Conservation (phyloP, 2,797 vertebrate genomes). For the Sylvia borin region DNA sequence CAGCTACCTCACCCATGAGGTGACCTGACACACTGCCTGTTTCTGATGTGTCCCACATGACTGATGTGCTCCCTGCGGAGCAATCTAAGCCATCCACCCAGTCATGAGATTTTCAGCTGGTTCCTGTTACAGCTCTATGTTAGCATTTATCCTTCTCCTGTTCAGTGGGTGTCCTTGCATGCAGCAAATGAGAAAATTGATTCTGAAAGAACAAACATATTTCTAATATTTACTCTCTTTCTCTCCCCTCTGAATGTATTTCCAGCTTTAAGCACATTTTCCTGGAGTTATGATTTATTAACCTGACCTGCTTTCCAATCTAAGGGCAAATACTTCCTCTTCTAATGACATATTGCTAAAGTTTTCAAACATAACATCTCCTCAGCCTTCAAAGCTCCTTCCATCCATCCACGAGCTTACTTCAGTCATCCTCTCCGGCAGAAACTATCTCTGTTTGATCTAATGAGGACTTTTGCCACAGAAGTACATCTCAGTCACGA, state of each 20-base stretch:
- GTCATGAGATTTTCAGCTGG: background rate
- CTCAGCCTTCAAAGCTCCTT: slow-evolving; percentile 5
- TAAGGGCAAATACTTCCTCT: slow-evolving; percentile 25
- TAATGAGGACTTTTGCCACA: background rate
- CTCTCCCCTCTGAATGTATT: background rate
- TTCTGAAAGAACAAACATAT: background rate
- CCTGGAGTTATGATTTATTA: slow-evolving; percentile 3
- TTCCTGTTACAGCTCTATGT: background rate
- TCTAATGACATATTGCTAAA: slow-evolving; percentile 1
- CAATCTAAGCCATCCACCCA: background rate
- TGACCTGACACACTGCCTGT: background rate
- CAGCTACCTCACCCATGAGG: background rate
- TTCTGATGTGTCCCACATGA: rapidly evolving
- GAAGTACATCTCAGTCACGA: background rate
- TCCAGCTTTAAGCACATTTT: background rate
- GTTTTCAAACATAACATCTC: slow-evolving; percentile 18
- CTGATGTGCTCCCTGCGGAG: rapidly evolving
- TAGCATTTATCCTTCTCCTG: background rate
- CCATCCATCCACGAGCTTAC: background rate
- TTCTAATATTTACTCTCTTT: background rate
- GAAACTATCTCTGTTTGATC: background rate
- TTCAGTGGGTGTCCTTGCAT: background rate
- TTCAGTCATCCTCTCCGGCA: background rate
- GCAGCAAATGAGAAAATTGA: background rate
- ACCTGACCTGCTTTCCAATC: background rate